Base-by-base conservation (phyloP, 2,888 invertebrate genomes). In the Brenthis ino region DNA sequence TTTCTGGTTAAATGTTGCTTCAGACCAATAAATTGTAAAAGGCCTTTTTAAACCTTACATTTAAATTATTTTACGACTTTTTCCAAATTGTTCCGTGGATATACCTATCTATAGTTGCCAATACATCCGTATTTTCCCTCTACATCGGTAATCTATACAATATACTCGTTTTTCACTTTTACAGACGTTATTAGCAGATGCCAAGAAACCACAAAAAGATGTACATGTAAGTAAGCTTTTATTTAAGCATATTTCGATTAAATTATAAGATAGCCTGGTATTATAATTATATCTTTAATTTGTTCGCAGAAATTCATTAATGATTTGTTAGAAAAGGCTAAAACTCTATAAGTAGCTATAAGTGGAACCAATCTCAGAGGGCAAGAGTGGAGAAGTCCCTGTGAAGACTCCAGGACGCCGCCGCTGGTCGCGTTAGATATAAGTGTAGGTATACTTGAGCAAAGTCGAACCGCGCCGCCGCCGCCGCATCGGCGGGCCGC, bases 311-410 rank as follows among this genome's bases (percentile, higher is more conserved):
- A 97, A 95, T 97, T 97, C 91, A 97, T 97, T 87, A 96, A 96
- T 86, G 97, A 97, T 91, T 94, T 97, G 85, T 93, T 97, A 89
- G 97, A 97, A 87, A 96, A 97, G 89, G 97, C 97, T 85, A 97
- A 97, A 93, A 97, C 97, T 86, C 95, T 97, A 87, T 97, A 96
- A 82, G 74, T 74, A 74, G 60, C 20, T 66, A 53, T 66, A 66
- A 65, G 57, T 69, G 65, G 74, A 75, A 70, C 78, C 78, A 82
- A 81, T 82, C 79, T 82, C 82, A 79, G 63, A 68, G 57, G 53
- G 67, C 67, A 50, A 37, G 55, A n/a, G 50, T 14, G 56, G 66
- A 54, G 60, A 33, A 58, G 54, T 37, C 63, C 63, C 50, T 51
- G 51, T 43, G 51, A 6, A n/a, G 51, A 51, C 51, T 16, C 1